These are phyloP conservation scores for Choristoneura fumiferana DNA, from an alignment of 1,140 invertebrate species.

Conservation along the genomic window DNA sequence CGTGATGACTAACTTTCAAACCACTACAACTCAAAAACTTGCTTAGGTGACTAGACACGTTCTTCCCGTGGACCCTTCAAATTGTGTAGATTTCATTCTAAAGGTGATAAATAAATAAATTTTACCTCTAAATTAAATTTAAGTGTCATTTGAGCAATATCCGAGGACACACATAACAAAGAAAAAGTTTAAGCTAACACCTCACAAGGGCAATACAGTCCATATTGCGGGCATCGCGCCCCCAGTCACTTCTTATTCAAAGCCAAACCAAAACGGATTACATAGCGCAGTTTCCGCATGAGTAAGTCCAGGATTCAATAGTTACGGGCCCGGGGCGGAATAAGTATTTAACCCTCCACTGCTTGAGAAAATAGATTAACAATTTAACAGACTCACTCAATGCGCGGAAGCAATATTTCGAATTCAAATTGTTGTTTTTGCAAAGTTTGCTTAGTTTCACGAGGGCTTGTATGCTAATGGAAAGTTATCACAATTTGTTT, in stretches of 20 bases:
- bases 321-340: constrained; percentile 30
- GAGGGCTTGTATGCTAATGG: background rate
- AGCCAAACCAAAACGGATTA: constrained; percentile 29
- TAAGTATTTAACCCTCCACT: constrained; percentile 25
- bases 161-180: too few species aligned
- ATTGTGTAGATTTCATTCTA: too few species aligned
- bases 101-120: too few species aligned
- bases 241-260: constrained; percentile 21
- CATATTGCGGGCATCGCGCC: background rate
- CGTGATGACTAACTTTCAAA: too few species aligned
- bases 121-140: too few species aligned
- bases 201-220: too few species aligned
- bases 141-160: too few species aligned
- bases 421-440: constrained; percentile 18
- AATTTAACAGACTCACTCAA: constrained; percentile 21
- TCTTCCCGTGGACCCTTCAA: too few species aligned
- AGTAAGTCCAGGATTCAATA: constrained; percentile 38
- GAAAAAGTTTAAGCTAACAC: too few species aligned
- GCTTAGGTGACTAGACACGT: too few species aligned
- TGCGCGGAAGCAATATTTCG: constrained; percentile 14
- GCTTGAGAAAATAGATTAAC: constrained; percentile 29
- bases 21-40: too few species aligned
- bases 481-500: too few species aligned
- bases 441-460: constrained; percentile 14
- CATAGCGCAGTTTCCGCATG: constrained; percentile 22